Base-by-base conservation (phyloP, 2,888 invertebrate genomes). In the Scrobipalpa atriplicella region DNA sequence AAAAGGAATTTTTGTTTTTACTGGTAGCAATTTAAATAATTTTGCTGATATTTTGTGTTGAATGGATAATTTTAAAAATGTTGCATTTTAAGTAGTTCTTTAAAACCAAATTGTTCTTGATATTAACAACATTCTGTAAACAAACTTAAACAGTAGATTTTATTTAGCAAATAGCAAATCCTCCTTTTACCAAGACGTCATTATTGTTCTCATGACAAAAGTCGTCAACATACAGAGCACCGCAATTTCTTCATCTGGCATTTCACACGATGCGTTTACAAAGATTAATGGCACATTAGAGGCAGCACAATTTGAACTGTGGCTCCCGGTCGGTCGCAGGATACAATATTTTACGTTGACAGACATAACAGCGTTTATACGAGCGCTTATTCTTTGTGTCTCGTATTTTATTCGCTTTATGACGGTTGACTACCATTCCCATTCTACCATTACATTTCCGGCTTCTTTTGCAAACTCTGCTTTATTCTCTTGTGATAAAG, bases 321-420 rank as follows among this genome's bases (percentile, higher is more conserved):
- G 81, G 83, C 86, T 81, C 82, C 86, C 85, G 78, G 80, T 81
- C 68, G 68, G 66, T 79, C 82, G 83, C 90, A 92, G 92, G 92
- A 92, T 92, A 90, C 90, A 89, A 92, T 92, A 92, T 92, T 91
- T 92, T 89, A 92, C 83, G 90, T 90, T 91, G 92, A 92, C 92
- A 92, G 92, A 91, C 90, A 87, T 90, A 90, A 91, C 90, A 91
- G 85, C 89, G 87, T 89, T 91, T 92, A 92, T 89, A 89, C 90
- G 87, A 91, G 83, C 92, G 88, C 89, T 92, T 91, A 92, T 92
- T 92, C 92, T 92, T 92, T 90, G 91, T 90, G 90, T 87, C 88
- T 86, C 91, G 90, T 92, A 92, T 92, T 92, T 92, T 92, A 92
- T 92, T 90, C 90, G 90, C 89, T 92, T 92, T 92, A 92, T 92